phyloP scores from a whole-genome alignment of 2,888 invertebrate species.

The Stramonita haemastoma region DNA sequence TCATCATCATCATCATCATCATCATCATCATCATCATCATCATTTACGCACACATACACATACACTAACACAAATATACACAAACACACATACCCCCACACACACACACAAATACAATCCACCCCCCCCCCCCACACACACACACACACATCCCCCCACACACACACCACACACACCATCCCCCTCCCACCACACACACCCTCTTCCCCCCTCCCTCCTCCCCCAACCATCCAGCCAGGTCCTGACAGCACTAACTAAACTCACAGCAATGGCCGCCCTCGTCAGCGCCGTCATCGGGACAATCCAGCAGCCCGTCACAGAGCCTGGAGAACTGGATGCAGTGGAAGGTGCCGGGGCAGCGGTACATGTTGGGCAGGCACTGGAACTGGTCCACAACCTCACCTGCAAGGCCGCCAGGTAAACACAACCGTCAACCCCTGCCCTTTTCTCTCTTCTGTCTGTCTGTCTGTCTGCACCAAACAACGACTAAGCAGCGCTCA shows the following conservation, averaged over 20 bases:
- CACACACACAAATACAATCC: neutral
- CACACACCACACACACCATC: neutral
- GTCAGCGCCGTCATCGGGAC: conserved; percentile 62
- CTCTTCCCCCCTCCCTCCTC: no score
- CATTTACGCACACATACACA: neutral
- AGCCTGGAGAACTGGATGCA: conserved; percentile 67
- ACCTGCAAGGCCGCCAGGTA: conserved; percentile 51
- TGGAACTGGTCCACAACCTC: conserved; percentile 54
- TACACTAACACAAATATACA: neutral
- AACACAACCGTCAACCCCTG: neutral
- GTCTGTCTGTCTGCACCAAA: no score
- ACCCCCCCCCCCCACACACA: no score
- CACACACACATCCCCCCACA: neutral
- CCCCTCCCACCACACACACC: no score
- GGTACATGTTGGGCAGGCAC: conserved; percentile 66
- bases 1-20: no score
- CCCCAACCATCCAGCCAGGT: no score
- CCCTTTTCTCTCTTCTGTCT: no score
- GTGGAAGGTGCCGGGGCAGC: conserved; percentile 62
- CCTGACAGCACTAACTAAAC: conserved; percentile 26
- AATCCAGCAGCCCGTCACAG: conserved; percentile 66
- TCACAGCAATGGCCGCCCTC: conserved; percentile 60
- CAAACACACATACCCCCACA: neutral
- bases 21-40: neutral
- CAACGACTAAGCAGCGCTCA: no score